Conservation (phyloP, 2,113 vertebrate species). For the Amia ocellicauda region DNA sequence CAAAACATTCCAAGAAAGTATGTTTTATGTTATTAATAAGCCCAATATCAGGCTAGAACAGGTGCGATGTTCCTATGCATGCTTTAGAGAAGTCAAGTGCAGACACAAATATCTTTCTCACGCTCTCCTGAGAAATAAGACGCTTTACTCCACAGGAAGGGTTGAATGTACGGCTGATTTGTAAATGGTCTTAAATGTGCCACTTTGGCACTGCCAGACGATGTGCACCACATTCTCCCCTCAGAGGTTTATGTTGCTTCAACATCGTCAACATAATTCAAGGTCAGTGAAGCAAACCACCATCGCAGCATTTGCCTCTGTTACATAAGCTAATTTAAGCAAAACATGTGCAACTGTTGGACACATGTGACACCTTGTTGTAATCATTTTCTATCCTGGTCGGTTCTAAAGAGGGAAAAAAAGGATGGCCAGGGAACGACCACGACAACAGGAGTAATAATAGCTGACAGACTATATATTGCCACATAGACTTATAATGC, state of each 20-base stretch:
- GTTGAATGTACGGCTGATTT: no score
- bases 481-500: no score
- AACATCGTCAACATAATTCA: background rate
- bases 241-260: background rate
- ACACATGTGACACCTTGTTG: background rate
- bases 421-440: background rate
- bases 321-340: background rate
- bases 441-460: background rate
- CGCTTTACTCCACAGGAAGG: no score
- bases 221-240: background rate
- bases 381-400: background rate
- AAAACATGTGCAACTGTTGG: background rate
- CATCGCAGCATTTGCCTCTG: background rate
- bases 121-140: no score
- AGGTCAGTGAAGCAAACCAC: slow-evolving; percentile 4
- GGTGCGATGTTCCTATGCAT: no score
- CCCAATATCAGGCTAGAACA: no score
- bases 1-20: no score
- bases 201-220: background rate
- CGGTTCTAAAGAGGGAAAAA: background rate
- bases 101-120: no score
- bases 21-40: no score
- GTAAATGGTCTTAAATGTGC: background rate
- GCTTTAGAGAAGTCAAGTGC: no score
- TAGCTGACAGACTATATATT: background rate